Evolutionary conservation across 2,113 vertebrate species (phyloP).

Genomic region (Myrmecophaga tridactyla): DNA sequence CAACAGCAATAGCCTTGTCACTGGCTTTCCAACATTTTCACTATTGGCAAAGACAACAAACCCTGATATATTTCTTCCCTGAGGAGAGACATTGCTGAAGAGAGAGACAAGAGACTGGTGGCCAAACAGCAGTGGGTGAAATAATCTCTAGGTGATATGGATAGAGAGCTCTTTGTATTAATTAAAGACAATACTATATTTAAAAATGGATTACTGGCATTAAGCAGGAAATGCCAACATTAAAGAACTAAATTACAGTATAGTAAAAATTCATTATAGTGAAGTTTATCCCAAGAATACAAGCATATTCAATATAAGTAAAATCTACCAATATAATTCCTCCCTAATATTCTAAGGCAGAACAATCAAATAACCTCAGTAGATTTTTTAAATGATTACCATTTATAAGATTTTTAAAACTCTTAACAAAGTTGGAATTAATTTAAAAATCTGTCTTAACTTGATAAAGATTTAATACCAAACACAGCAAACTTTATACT

Average conservation of each 20-base stretch:
- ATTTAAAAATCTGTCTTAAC: neutral
- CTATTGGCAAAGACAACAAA: constrained; percentile 96
- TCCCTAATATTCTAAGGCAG: neutral
- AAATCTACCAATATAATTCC: neutral
- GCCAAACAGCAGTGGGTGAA: constrained; percentile 91
- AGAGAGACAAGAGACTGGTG: constrained; percentile 94
- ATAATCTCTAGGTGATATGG: neutral
- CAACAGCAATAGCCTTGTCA: constrained; percentile 93
- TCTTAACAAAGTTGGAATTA: neutral
- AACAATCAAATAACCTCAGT: neutral
- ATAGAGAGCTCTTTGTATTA: neutral
- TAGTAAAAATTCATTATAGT: neutral
- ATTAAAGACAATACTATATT: neutral
- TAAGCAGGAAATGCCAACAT: neutral
- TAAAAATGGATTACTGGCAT: neutral
- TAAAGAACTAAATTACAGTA: neutral
- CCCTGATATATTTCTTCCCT: constrained; percentile 93
- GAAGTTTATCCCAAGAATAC: neutral
- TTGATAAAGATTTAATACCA: neutral
- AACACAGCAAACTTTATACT: neutral
- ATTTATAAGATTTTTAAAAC: neutral
- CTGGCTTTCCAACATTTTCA: constrained; percentile 95
- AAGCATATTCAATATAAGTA: neutral
- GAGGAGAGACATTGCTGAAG: constrained; percentile 94
- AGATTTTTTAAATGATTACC: neutral